Conservation (phyloP, 2,888 invertebrate species). For the Cybosia mesomella region DNA sequence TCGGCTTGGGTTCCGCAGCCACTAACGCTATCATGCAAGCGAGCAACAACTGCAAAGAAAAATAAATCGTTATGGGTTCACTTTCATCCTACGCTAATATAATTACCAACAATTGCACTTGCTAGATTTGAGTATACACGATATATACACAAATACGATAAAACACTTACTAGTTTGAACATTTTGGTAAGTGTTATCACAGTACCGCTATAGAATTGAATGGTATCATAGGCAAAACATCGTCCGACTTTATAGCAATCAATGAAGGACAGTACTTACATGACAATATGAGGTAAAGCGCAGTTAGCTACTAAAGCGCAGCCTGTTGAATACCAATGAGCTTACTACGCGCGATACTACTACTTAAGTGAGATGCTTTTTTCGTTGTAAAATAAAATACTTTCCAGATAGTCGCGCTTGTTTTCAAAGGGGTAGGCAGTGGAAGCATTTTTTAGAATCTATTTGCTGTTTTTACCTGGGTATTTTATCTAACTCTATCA, state of each 20-base stretch:
- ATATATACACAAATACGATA: too few relatives aligned
- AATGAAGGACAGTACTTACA: constrained; percentile 63
- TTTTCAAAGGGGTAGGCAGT: too few relatives aligned
- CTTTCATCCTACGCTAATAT: not conserved
- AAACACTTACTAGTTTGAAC: constrained; percentile 65
- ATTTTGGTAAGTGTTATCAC: constrained; percentile 55
- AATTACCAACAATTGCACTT: not conserved
- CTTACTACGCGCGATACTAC: constrained; percentile 9
- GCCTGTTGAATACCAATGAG: constrained; percentile 34
- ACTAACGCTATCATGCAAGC: constrained; percentile 69
- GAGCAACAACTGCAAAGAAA: constrained; percentile 68
- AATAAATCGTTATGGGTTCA: not conserved
- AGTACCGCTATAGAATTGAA: constrained; percentile 54
- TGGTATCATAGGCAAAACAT: constrained; percentile 52
- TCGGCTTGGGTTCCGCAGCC: constrained; percentile 51
- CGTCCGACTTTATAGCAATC: constrained; percentile 61
- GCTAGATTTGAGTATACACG: too few relatives aligned
- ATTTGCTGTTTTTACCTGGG: too few relatives aligned
- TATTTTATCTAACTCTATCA: too few relatives aligned
- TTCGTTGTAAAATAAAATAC: not conserved
- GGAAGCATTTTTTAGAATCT: too few relatives aligned
- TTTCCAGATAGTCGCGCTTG: too few relatives aligned
- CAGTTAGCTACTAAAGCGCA: not conserved
- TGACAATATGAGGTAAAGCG: constrained; percentile 40
- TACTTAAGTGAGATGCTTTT: not conserved